These are phyloP conservation scores for Eulacestoma nigropectus DNA, from an alignment of 2,113 vertebrate genomes.

Conservation along the genomic window DNA sequence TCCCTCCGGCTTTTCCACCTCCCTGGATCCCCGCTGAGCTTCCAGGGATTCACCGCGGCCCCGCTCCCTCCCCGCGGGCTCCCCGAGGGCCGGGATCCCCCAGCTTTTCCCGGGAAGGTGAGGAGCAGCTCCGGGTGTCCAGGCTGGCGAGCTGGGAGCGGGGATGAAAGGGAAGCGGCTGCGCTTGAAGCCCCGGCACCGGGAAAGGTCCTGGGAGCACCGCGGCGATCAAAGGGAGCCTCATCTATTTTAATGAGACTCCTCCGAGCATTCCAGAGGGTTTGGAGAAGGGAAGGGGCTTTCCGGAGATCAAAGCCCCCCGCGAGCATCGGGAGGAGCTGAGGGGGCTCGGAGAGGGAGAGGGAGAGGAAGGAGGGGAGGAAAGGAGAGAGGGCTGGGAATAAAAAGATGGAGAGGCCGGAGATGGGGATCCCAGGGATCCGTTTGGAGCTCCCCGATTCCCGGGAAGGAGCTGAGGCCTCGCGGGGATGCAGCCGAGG, in stretches of 20 bases:
- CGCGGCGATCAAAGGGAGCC: constrained; percentile 11
- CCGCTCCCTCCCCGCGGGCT: accelerated
- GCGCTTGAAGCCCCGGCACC: not conserved
- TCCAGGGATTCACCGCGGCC: accelerated
- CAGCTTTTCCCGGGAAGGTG: not conserved
- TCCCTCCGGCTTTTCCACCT: not conserved
- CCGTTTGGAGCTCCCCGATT: not conserved
- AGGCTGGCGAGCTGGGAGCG: not conserved
- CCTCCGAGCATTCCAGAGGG: not conserved
- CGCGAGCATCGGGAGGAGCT: not conserved
- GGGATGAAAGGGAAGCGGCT: not conserved
- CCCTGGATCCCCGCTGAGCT: accelerated
- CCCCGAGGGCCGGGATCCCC: not conserved
- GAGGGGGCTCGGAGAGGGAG: not conserved
- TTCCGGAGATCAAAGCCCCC: constrained; percentile 21
- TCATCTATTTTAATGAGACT: constrained; percentile 12
- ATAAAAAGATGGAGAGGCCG: not conserved
- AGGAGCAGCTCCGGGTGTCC: not conserved
- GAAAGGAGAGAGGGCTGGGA: not conserved
- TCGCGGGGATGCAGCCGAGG: accelerated
- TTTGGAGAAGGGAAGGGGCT: not conserved
- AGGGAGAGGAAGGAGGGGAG: not conserved
- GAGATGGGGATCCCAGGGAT: too few relatives aligned
- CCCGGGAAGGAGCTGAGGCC: accelerated
- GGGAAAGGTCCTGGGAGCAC: not conserved